phyloP scores from a whole-genome alignment of 2,797 vertebrate genomes.

The Poeciliopsis presidionis region DNA sequence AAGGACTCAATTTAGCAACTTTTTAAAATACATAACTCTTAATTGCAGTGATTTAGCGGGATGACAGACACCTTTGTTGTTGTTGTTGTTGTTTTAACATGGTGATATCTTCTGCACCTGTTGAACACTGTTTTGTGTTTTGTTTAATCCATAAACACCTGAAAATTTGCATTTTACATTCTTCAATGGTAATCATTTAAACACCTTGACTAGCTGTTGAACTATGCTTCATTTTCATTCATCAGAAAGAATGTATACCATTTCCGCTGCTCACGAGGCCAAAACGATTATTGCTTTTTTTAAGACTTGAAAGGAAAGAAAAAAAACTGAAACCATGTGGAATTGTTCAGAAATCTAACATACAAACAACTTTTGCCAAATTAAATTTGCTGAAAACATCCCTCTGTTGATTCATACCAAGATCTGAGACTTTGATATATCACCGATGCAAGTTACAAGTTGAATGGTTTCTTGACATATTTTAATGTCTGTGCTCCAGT shows the following conservation, averaged over 20 bases:
- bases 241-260: not conserved
- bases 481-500: not conserved
- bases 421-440: not conserved
- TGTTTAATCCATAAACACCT: constrained; percentile 8
- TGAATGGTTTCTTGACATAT: not conserved
- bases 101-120: constrained; percentile 7
- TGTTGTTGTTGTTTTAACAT: not conserved
- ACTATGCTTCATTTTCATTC: not conserved
- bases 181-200: not conserved
- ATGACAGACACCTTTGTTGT: not conserved
- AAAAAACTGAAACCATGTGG: not conserved
- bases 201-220: constrained; percentile 1
- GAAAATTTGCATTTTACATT: not conserved
- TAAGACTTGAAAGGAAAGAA: not conserved
- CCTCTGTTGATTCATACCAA: not conserved
- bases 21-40: not conserved
- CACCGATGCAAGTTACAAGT: not conserved
- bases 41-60: not conserved
- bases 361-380: not conserved
- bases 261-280: not conserved
- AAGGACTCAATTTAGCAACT: not conserved
- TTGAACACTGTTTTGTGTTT: constrained; percentile 9
- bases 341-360: not conserved
- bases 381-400: not conserved
- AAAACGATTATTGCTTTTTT: not conserved